phyloP scores from a whole-genome alignment of 2,113 vertebrate genomes.

The Caloenas nicobarica region DNA sequence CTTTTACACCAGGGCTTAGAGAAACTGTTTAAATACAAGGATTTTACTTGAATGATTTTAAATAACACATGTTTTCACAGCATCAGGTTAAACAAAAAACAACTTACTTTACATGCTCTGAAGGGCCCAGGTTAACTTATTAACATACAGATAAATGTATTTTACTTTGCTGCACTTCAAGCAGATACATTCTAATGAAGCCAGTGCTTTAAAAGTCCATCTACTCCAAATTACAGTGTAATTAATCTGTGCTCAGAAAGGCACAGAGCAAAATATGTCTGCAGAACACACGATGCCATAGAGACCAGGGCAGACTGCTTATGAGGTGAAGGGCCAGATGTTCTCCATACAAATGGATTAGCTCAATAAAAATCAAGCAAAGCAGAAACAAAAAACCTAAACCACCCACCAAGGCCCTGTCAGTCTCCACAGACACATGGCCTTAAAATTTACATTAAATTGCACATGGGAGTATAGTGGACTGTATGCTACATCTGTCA shows the following conservation, averaged over 20 bases:
- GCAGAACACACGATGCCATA: not conserved
- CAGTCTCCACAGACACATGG: not conserved
- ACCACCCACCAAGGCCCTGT: not conserved
- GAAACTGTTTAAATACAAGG: not conserved
- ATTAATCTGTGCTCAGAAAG: constrained; percentile 51
- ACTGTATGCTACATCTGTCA: not conserved
- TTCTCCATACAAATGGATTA: not conserved
- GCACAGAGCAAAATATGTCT: not conserved
- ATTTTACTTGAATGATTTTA: not conserved
- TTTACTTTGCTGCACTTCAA: not conserved
- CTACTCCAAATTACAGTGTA: constrained; percentile 19
- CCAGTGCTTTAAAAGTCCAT: constrained; percentile 20
- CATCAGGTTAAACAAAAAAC: not conserved
- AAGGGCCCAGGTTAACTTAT: not conserved
- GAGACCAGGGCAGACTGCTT: not conserved
- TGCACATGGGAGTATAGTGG: not conserved
- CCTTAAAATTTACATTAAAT: not conserved
- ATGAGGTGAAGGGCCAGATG: not conserved
- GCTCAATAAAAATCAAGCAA: not conserved
- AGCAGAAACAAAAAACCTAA: not conserved
- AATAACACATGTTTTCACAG: not conserved
- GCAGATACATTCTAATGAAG: constrained; percentile 24
- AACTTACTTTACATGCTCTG: not conserved
- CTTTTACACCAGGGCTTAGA: not conserved
- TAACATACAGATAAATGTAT: constrained; percentile 28